phyloP scores from a whole-genome alignment of 2,888 invertebrate species.

The Ochropleura plecta region DNA sequence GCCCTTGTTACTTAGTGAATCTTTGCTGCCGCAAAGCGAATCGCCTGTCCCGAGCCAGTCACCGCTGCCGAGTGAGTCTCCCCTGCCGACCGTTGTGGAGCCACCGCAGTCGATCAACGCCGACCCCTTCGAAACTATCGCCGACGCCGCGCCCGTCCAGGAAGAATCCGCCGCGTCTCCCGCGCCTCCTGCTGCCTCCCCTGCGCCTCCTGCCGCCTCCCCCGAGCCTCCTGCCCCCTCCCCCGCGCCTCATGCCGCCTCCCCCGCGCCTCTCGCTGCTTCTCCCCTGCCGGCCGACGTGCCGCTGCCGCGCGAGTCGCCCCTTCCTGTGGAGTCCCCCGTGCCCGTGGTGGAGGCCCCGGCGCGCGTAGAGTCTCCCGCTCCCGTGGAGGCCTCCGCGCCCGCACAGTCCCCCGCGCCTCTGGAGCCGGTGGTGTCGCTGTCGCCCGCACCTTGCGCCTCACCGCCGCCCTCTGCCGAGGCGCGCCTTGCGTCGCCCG shows the following conservation, averaged over 20 bases:
- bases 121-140: conserved; percentile 25
- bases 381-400: neutral
- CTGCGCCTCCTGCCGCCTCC: conserved; percentile 5
- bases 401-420: conserved; percentile 24
- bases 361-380: neutral
- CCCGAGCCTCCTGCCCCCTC: conserved; percentile 26
- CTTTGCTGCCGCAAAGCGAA: conserved; percentile 62
- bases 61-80: conserved; percentile 58
- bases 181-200: neutral
- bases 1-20: conserved; percentile 61
- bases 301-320: conserved; percentile 61
- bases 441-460: conserved; percentile 46
- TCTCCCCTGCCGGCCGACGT: conserved; percentile 64
- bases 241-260: neutral
- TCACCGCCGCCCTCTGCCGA: conserved; percentile 16
- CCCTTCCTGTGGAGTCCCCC: conserved; percentile 57
- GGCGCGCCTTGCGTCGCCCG: conserved; percentile 45
- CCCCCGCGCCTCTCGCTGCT: conserved; percentile 42
- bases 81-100: conserved; percentile 47
- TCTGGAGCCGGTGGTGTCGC: conserved; percentile 46
- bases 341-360: conserved; percentile 44
- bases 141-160: conserved; percentile 13
- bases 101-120: conserved; percentile 32
- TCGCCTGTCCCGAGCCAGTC: conserved; percentile 64
- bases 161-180: conserved; percentile 12